These are phyloP conservation scores for Ichneumoninae sp. DNA, from an alignment of 2,888 invertebrate species.

Conservation along the genomic window DNA sequence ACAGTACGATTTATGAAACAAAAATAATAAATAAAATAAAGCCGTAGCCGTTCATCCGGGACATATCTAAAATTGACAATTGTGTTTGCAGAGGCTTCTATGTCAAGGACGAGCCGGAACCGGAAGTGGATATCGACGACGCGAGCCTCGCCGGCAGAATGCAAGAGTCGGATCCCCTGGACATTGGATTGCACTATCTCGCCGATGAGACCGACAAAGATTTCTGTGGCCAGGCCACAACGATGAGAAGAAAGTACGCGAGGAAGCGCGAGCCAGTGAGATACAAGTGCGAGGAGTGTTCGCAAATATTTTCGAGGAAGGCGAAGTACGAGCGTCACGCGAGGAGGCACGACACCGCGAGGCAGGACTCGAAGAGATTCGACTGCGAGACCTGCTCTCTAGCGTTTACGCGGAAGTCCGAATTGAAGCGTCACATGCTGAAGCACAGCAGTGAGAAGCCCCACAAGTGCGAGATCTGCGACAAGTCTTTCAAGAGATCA, in stretches of 20 bases:
- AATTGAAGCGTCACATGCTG: slow-evolving; percentile 44
- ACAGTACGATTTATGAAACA: not conserved
- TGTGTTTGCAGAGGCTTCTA: slow-evolving; percentile 60
- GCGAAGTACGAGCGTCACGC: slow-evolving; percentile 55
- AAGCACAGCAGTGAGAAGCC: slow-evolving; percentile 48
- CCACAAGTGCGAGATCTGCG: slow-evolving; percentile 66
- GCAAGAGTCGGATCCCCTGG: slow-evolving; percentile 32
- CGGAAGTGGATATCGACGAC: slow-evolving; percentile 12
- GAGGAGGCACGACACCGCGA: slow-evolving; percentile 49
- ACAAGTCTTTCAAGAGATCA: slow-evolving; percentile 65
- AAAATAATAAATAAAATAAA: slow-evolving; percentile 19
- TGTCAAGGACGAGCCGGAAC: slow-evolving; percentile 28
- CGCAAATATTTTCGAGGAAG: slow-evolving; percentile 46
- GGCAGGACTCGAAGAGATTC: slow-evolving; percentile 74
- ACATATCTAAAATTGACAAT: slow-evolving; percentile 51
- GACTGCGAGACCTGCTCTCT: slow-evolving; percentile 85
- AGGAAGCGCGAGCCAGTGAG: slow-evolving; percentile 1
- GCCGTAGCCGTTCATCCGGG: not conserved
- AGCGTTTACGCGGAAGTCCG: slow-evolving; percentile 73
- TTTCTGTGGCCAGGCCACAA: not conserved
- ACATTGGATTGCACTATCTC: slow-evolving; percentile 35
- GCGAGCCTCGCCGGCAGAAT: not conserved
- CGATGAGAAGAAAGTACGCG: slow-evolving; percentile 25
- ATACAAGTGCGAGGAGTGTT: slow-evolving; percentile 54
- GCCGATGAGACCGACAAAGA: not conserved